phyloP scores from a whole-genome alignment of 2,113 vertebrate genomes.

The Platanista minor region DNA sequence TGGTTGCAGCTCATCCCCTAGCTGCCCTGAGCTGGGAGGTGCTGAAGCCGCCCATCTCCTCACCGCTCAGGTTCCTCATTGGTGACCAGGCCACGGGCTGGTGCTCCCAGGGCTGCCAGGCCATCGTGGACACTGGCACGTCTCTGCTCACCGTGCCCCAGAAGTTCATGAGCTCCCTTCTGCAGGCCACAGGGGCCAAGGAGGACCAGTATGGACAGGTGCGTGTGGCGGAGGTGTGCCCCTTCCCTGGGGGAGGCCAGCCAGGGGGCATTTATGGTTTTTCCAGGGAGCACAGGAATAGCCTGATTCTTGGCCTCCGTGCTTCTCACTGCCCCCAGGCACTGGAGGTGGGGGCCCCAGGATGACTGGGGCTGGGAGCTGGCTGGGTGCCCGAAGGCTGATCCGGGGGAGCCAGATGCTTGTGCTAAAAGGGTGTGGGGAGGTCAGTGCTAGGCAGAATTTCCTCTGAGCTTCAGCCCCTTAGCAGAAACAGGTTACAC shows the following conservation, averaged over 20 bases:
- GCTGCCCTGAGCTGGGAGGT: neutral
- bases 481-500: neutral
- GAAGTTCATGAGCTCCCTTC: slow-evolving; percentile 70
- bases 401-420: neutral
- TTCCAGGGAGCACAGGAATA: slow-evolving; percentile 45
- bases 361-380: neutral
- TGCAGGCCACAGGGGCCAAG: slow-evolving; percentile 65
- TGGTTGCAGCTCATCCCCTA: neutral
- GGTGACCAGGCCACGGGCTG: slow-evolving; percentile 44
- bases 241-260: too few relatives aligned
- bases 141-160: slow-evolving; percentile 80
- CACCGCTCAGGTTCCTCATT: slow-evolving; percentile 72
- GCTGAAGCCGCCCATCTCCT: neutral
- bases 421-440: neutral
- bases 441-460: neutral
- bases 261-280: neutral
- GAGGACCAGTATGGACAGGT: slow-evolving; percentile 75
- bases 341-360: neutral
- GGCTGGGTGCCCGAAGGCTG: neutral
- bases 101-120: slow-evolving; percentile 84
- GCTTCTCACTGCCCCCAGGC: neutral
- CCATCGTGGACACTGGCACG: slow-evolving; percentile 86
- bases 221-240: neutral
- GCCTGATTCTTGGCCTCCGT: neutral
- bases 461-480: neutral